Evolutionary conservation across 2,888 invertebrate genomes (phyloP).

Genomic region (Coremacera marginata): DNA sequence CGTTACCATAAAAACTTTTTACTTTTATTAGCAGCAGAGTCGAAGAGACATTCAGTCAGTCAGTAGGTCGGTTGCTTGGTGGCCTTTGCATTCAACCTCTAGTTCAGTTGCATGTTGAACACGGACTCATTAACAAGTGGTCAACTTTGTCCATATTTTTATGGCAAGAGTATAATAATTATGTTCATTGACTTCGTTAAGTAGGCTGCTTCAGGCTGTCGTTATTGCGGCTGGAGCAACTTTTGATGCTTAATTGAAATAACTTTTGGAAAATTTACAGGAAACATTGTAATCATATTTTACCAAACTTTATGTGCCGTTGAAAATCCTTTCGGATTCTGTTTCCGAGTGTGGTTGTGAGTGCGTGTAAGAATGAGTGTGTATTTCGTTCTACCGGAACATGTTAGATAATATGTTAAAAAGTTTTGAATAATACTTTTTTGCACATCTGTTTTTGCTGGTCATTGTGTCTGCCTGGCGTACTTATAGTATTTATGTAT

Average conservation of each 20-base stretch:
- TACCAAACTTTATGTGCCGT: background rate
- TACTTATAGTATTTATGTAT: no score
- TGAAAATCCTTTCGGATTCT: background rate
- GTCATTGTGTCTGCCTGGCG: no score
- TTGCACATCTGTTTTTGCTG: background rate
- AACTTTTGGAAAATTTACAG: slow-evolving; percentile 25
- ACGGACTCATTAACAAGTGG: slow-evolving; percentile 17
- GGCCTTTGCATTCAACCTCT: background rate
- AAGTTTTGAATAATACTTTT: background rate
- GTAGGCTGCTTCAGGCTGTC: slow-evolving; percentile 61
- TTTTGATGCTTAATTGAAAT: slow-evolving; percentile 42
- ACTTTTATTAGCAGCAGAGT: no score
- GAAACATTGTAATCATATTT: slow-evolving; percentile 11
- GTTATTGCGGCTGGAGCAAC: slow-evolving; percentile 39
- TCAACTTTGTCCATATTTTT: slow-evolving; percentile 38
- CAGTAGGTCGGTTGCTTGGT: background rate
- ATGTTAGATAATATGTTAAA: background rate
- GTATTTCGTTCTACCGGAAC: background rate
- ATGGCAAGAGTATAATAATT: slow-evolving; percentile 53
- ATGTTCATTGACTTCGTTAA: slow-evolving; percentile 63
- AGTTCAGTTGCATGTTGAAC: background rate
- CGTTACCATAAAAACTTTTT: no score
- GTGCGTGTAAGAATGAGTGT: background rate
- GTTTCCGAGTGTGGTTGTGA: background rate
- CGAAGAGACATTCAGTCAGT: background rate